These are phyloP conservation scores for Ormyrus nitidulus DNA, from an alignment of 2,888 invertebrate genomes.

Conservation along the genomic window DNA sequence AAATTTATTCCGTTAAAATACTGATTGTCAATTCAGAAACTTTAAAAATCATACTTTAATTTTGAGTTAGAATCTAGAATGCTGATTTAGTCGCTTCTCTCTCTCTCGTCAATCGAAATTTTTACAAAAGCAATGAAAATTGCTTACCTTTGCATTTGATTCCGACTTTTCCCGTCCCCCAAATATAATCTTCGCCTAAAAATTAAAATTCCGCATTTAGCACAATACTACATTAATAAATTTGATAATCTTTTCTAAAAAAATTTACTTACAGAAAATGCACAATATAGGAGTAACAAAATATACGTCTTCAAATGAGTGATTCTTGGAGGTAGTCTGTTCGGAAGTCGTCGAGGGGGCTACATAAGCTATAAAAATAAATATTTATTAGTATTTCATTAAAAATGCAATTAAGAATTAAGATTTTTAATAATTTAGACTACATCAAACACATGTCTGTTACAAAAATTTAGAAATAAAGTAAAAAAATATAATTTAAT, in stretches of 20 bases:
- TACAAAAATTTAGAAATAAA: too few relatives aligned
- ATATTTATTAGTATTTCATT: too few relatives aligned
- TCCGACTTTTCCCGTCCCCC: constrained; percentile 80
- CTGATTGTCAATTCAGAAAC: too few relatives aligned
- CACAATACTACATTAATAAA: constrained; percentile 50
- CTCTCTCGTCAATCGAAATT: constrained; percentile 7
- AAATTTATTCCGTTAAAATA: too few relatives aligned
- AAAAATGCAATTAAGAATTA: too few relatives aligned
- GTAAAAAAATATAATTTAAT: too few relatives aligned
- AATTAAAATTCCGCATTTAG: constrained; percentile 51
- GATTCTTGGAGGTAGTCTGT: constrained; percentile 64
- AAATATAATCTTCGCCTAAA: constrained; percentile 81
- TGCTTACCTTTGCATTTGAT: constrained; percentile 79
- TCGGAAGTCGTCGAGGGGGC: constrained; percentile 66
- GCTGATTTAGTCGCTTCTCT: background rate
- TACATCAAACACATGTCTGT: too few relatives aligned
- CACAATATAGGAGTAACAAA: constrained; percentile 78
- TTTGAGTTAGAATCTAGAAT: background rate
- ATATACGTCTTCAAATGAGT: constrained; percentile 76
- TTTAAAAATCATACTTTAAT: too few relatives aligned
- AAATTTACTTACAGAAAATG: constrained; percentile 77
- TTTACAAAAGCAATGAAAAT: background rate
- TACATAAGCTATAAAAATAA: constrained; percentile 66
- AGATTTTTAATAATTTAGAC: too few relatives aligned
- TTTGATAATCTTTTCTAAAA: constrained; percentile 22